Percentiles rank a stretch among this genome's conserved stretches.
phyloP scores from a whole-genome alignment of 2,888 invertebrate genomes.

The Pteria penguin region DNA sequence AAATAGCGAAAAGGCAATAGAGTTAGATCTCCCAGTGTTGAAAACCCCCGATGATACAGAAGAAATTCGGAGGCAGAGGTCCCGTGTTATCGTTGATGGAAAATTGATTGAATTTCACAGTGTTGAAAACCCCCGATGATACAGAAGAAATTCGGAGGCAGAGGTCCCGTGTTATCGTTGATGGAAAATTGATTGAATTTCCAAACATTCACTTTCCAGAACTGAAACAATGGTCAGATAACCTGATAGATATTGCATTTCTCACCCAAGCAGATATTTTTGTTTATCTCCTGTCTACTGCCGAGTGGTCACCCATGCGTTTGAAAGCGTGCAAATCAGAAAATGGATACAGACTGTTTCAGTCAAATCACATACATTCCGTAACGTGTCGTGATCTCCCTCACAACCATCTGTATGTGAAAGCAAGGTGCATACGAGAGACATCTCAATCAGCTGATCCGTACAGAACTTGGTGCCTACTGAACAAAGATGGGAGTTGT shows the following conservation, averaged over 20 bases:
- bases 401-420: slow-evolving; percentile 5
- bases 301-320: neutral
- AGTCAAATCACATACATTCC: slow-evolving; percentile 3
- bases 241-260: neutral
- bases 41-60: slow-evolving; percentile 11
- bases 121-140: too few species aligned
- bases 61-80: neutral
- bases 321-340: slow-evolving; percentile 8
- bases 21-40: neutral
- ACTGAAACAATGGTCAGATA: slow-evolving; percentile 9
- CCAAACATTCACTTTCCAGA: neutral
- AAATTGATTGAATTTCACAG: neutral
- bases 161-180: too few species aligned
- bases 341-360: slow-evolving; percentile 8
- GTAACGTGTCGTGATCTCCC: neutral
- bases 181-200: too few species aligned
- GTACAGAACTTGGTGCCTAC: slow-evolving; percentile 16
- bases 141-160: too few species aligned
- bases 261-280: neutral
- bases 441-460: slow-evolving; percentile 17
- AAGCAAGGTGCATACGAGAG: neutral
- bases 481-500: slow-evolving; percentile 3
- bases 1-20: neutral
- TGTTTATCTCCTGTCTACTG: slow-evolving; percentile 7
- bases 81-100: slow-evolving; percentile 4